Evolutionary conservation across 2,888 invertebrate genomes (phyloP).

Genomic region (Lithophane semibrunnea): DNA sequence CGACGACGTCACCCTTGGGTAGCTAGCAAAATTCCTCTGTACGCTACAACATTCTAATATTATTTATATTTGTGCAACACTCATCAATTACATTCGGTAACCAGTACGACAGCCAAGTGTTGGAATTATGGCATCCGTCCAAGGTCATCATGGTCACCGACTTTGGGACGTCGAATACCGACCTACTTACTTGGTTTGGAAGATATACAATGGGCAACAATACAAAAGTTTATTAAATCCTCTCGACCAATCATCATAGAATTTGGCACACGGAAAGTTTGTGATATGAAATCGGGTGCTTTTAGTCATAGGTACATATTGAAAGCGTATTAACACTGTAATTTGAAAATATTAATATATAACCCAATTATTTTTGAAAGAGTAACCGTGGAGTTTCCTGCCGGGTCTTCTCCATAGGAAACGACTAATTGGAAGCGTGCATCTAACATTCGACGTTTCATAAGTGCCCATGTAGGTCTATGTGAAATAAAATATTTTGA

Average conservation of each 20-base stretch:
- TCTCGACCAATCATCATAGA: background rate
- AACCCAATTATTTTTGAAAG: too few species aligned
- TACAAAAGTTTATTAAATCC: background rate
- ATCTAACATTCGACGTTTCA: too few species aligned
- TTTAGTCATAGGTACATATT: too few species aligned
- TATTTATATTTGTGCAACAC: background rate
- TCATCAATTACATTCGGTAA: slow-evolving; percentile 19
- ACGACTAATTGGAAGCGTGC: too few species aligned
- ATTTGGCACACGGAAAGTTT: background rate
- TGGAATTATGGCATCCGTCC: slow-evolving; percentile 26
- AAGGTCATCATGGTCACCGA: background rate
- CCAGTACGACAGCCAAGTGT: slow-evolving; percentile 21
- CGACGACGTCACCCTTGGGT: too few species aligned
- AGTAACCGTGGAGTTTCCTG: too few species aligned
- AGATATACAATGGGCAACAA: background rate
- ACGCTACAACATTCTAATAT: background rate
- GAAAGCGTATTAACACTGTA: too few species aligned
- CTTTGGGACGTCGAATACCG: background rate
- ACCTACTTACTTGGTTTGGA: background rate
- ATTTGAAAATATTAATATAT: too few species aligned
- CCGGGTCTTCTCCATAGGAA: too few species aligned
- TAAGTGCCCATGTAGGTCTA: too few species aligned
- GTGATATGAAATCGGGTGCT: background rate
- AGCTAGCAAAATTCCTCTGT: background rate
- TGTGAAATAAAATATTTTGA: too few species aligned